Base-by-base conservation (phyloP, 2,888 invertebrate genomes). In the Taenaris catops region DNA sequence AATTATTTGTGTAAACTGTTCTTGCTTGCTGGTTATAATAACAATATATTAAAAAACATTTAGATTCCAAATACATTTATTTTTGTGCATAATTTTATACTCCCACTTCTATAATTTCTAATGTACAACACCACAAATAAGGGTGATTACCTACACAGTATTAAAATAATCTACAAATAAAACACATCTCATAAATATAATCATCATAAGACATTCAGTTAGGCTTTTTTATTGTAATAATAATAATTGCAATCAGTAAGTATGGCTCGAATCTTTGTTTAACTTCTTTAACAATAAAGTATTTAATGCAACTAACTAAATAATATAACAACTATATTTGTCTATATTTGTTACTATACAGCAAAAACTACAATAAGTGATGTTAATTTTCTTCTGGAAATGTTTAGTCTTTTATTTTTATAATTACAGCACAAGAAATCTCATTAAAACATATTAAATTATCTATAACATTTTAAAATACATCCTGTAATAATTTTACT, bases 201-300 rank as follows among this genome's bases (percentile, higher is more conserved):
- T 41, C 46, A 53, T 83, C 80, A 81, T 84, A 83, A 81, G 83
- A 83, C 80, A 79, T 80, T 78, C 66, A 79, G 53, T 76, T 83
- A 83, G 81, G 83, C 80, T 64, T 70, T 61, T 63, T 54, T 43
- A 28, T n/a, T n/a, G n/a, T n/a, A n/a, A n/a, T n/a, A n/a, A n/a
- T 52, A 65, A 64, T 67, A 53, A 53, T 53, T 51, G 53, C 49
- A 47, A 50, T 49, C 35, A 44, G 43, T 52, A 68, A 56, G 51
- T 73, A 74, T 79, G 78, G 76, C 76, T 80, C 75, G 74, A 79
- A 76, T 80, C 68, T 51, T 67, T 67, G 59, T 61, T 63, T 51
- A n/a, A n/a, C n/a, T n/a, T n/a, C n/a, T n/a, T n/a, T n/a, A n/a
- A n/a, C n/a, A n/a, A n/a, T n/a, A n/a, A n/a, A n/a, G 4, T 14